Conservation (phyloP, 1,140 invertebrate species). For the Orchestia grillus region DNA sequence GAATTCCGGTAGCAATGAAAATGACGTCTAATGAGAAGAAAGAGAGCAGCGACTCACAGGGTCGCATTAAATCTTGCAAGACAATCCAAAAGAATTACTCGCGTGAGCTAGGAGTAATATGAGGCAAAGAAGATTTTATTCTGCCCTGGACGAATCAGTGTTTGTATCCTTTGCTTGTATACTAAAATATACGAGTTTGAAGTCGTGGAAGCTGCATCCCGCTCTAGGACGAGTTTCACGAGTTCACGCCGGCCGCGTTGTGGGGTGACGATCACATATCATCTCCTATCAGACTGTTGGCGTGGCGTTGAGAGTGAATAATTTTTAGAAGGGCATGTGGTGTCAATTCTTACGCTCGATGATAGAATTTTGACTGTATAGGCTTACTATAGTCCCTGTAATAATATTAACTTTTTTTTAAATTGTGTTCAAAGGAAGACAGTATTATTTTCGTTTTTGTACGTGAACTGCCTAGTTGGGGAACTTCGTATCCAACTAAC, state of each 20-base stretch:
- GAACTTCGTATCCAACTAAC: too few relatives aligned
- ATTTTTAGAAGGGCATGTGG: neutral
- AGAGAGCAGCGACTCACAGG: neutral
- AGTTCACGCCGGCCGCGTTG: too few relatives aligned
- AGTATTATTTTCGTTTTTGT: neutral
- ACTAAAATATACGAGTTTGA: neutral
- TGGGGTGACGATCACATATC: too few relatives aligned
- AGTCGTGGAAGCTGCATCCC: neutral
- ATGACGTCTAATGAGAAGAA: slow-evolving; percentile 53
- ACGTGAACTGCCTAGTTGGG: neutral
- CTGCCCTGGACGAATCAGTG: neutral
- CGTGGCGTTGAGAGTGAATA: too few relatives aligned
- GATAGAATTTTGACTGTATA: neutral
- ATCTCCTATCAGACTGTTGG: too few relatives aligned
- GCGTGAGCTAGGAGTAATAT: neutral
- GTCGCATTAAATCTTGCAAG: neutral
- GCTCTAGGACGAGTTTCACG: neutral
- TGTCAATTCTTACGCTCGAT: neutral
- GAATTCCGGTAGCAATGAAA: slow-evolving; percentile 48
- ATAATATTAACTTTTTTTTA: neutral
- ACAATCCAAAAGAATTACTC: neutral
- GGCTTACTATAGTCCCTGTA: neutral
- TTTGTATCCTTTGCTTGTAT: neutral
- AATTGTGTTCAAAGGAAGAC: neutral
- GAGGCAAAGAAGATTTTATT: neutral